Percentiles rank a stretch among this genome's conserved stretches.
Evolutionary conservation across 1,140 invertebrate genomes (phyloP).

Genomic region (Thaumetopoea pityocampa): DNA sequence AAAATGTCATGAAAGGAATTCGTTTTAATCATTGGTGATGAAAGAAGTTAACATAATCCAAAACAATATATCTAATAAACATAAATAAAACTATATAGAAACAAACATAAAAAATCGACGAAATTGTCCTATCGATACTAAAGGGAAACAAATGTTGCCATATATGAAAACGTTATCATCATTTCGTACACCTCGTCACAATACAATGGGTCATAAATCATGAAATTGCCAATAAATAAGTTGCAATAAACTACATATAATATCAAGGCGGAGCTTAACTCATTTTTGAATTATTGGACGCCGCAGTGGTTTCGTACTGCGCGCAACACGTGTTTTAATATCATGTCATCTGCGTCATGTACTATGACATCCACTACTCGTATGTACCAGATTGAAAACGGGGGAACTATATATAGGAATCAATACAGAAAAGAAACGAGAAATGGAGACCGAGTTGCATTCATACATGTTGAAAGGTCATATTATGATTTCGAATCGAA

Average conservation of each 20-base stretch:
- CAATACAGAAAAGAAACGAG: constrained; percentile 59
- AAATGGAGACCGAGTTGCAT: constrained; percentile 54
- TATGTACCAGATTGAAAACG: constrained; percentile 57
- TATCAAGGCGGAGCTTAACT: constrained; percentile 49
- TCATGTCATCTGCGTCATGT: constrained; percentile 43
- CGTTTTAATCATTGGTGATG: too few relatives aligned
- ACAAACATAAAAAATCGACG: neutral
- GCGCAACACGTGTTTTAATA: constrained; percentile 63
- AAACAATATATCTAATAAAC: too few relatives aligned
- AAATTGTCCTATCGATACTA: too few relatives aligned
- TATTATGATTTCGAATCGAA: constrained; percentile 61
- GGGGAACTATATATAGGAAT: constrained; percentile 48
- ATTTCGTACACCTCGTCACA: constrained; percentile 9
- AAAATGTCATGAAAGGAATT: too few relatives aligned
- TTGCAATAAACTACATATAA: constrained; percentile 54
- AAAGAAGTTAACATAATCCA: too few relatives aligned
- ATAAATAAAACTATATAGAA: neutral
- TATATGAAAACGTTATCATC: constrained; percentile 7
- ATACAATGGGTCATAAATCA: constrained; percentile 41
- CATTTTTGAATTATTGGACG: constrained; percentile 63
- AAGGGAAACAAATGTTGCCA: too few relatives aligned
- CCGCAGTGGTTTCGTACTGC: constrained; percentile 40
- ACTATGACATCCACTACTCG: constrained; percentile 46
- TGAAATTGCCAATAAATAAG: constrained; percentile 44
- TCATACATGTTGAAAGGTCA: constrained; percentile 63